Evolutionary conservation across 35 echinoderm and acorn worm species (phyloP).

Genomic region (Ophiothrix spiculata): DNA sequence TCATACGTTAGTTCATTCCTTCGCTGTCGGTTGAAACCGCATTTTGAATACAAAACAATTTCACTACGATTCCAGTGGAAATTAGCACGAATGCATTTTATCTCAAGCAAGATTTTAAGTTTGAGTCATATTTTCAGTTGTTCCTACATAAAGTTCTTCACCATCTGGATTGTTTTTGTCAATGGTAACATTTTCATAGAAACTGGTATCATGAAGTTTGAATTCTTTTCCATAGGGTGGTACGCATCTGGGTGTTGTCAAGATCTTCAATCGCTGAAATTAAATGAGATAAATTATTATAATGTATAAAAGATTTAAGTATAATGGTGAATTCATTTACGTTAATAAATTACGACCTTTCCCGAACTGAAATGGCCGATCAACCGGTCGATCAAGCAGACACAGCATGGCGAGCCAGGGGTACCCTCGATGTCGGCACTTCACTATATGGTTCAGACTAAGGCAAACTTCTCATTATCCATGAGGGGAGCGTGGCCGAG

Average conservation of each 20-base stretch:
- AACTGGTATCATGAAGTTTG: neutral
- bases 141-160: too few species aligned
- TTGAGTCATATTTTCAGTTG: too few species aligned
- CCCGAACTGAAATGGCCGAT: neutral
- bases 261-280: neutral
- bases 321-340: neutral
- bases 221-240: neutral
- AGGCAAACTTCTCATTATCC: too few species aligned
- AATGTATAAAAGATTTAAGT: neutral
- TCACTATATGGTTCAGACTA: neutral
- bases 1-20: too few species aligned
- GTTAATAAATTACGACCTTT: neutral
- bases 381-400: neutral
- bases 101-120: too few species aligned
- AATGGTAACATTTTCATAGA: neutral
- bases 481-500: too few species aligned
- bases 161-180: neutral
- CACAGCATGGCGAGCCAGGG: too few species aligned
- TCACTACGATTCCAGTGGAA: too few species aligned
- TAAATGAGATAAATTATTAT: neutral
- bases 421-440: neutral
- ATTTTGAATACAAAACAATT: too few species aligned
- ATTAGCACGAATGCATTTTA: too few species aligned
- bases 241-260: neutral
- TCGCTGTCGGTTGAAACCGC: too few species aligned